A percentile compares a stretch with the other conserved stretches of the same genome.
Conservation (phyloP, 2,113 vertebrate species). For the Lagopus muta region DNA sequence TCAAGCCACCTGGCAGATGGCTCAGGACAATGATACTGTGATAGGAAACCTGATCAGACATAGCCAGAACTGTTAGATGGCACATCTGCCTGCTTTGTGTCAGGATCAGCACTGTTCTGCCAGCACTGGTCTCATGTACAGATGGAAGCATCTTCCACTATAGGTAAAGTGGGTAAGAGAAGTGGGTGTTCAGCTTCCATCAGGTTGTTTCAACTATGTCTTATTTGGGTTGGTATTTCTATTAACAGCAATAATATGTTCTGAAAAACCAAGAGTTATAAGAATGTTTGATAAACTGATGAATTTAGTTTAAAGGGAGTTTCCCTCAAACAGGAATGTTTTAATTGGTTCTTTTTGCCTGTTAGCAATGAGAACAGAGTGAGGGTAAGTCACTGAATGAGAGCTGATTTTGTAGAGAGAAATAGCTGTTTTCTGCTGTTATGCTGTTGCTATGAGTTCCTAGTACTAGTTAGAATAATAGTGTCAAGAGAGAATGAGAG, state of each 20-base stretch:
- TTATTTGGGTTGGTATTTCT: not conserved
- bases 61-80: not conserved
- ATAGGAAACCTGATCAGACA: not conserved
- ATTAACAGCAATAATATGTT: not conserved
- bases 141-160: not conserved
- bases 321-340: not conserved
- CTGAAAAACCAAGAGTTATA: not conserved
- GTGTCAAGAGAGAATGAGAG: not conserved
- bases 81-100: not conserved
- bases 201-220: not conserved
- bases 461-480: conserved; percentile 12
- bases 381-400: not conserved
- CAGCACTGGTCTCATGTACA: not conserved
- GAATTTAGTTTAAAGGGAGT: fast-evolving
- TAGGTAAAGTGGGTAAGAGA: not conserved
- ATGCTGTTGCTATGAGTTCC: not conserved
- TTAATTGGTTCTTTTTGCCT: not conserved
- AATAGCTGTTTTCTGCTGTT: not conserved
- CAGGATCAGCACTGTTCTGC: not conserved
- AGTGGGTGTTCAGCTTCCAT: not conserved
- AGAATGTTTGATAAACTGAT: not conserved
- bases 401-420: not conserved
- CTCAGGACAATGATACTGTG: not conserved
- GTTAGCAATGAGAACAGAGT: not conserved
- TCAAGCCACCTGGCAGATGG: not conserved